These are phyloP conservation scores for Cataglyphis cursor DNA, from an alignment of 2,888 invertebrate genomes.

Conservation along the genomic window DNA sequence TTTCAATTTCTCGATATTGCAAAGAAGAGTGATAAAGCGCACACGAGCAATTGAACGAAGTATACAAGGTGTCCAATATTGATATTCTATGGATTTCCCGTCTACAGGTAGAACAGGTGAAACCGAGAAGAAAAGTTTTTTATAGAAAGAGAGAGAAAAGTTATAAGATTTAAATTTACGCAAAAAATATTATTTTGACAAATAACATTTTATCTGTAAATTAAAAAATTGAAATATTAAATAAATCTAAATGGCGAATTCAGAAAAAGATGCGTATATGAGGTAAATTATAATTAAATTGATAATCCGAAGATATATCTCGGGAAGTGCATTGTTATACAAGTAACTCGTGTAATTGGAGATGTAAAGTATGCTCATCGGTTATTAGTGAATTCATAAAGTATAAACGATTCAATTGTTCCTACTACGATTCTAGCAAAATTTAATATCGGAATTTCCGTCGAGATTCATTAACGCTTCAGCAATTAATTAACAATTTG, in stretches of 20 bases:
- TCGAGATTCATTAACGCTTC: slow-evolving; percentile 28
- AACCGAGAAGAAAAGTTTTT: not conserved
- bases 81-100: too few species aligned
- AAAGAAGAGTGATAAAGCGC: not conserved
- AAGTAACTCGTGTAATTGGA: slow-evolving; percentile 35
- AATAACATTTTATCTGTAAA: not conserved
- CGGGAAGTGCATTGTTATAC: not conserved
- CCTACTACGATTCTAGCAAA: slow-evolving; percentile 15
- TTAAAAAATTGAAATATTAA: not conserved
- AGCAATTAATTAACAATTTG: slow-evolving; percentile 5
- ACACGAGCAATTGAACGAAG: not conserved
- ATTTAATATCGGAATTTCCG: slow-evolving; percentile 28
- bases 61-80: too few species aligned
- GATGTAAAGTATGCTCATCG: slow-evolving; percentile 18
- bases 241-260: not conserved
- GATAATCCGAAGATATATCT: not conserved
- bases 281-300: slow-evolving; percentile 34
- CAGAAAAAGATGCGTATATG: not conserved
- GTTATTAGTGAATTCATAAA: slow-evolving; percentile 32
- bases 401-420: slow-evolving; percentile 19
- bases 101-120: too few species aligned
- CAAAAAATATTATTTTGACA: not conserved
- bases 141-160: not conserved
- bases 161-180: not conserved
- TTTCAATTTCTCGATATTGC: not conserved